Evolutionary conservation across 1,140 invertebrate genomes (phyloP).

Genomic region (Sarcophaga bullata): DNA sequence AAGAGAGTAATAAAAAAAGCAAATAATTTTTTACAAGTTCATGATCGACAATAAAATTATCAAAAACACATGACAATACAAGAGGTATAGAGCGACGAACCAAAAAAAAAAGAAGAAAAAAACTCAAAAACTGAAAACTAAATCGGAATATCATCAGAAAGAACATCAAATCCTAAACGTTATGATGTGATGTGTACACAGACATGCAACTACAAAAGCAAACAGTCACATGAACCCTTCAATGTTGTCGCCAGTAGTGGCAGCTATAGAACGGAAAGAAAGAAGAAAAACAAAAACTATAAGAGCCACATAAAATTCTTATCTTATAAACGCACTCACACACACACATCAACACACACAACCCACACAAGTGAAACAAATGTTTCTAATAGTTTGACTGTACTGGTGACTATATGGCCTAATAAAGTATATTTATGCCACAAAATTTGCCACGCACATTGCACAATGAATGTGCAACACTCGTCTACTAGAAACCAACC

Average conservation of each 20-base stretch:
- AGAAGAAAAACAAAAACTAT: too few species aligned
- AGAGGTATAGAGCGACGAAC: background rate
- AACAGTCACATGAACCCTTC: background rate
- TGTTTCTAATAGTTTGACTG: background rate
- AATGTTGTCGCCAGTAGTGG: background rate
- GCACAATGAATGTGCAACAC: background rate
- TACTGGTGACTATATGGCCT: background rate
- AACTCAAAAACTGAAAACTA: background rate
- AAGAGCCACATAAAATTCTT: too few species aligned
- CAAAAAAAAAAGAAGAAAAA: too few species aligned
- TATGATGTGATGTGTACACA: background rate
- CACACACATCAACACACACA: too few species aligned
- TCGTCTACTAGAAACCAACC: background rate
- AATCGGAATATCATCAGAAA: background rate
- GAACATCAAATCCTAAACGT: too few species aligned
- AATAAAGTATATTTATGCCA: constrained; percentile 21
- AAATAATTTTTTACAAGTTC: background rate
- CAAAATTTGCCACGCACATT: constrained; percentile 20
- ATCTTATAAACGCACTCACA: too few species aligned
- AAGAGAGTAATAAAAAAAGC: too few species aligned
- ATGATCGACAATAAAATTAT: constrained; percentile 25
- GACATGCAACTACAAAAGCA: background rate
- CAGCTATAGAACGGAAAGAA: background rate
- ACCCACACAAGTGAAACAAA: too few species aligned
- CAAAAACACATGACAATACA: constrained; percentile 12